Conservation (phyloP, 2,888 invertebrate species). For the Chaetoderma sp. region DNA sequence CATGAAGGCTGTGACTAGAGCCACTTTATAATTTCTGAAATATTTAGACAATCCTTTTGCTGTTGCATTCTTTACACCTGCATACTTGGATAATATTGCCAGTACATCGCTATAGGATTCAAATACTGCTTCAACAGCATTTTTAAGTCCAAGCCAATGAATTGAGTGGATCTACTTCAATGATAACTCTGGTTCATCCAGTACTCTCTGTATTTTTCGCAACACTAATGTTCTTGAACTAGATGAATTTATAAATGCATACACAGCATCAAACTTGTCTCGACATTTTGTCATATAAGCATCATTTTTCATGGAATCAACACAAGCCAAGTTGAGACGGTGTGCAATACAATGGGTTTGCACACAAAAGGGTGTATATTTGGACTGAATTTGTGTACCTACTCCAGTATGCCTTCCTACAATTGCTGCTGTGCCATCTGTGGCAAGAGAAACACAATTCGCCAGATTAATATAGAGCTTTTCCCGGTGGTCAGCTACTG, state of each 20-base stretch:
- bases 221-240: slow-evolving; percentile 19
- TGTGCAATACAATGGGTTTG: too few relatives aligned
- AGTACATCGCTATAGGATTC: slow-evolving; percentile 26
- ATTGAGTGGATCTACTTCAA: slow-evolving; percentile 35
- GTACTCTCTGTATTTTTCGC: slow-evolving; percentile 28
- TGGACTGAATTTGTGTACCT: too few relatives aligned
- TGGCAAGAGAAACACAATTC: slow-evolving; percentile 27
- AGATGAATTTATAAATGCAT: slow-evolving; percentile 31
- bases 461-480: slow-evolving; percentile 5
- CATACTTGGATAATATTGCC: slow-evolving; percentile 25
- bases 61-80: slow-evolving; percentile 20
- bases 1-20: neutral
- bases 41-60: neutral
- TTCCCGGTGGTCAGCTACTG: neutral
- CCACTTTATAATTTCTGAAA: neutral
- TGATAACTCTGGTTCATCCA: slow-evolving; percentile 30
- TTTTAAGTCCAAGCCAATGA: slow-evolving; percentile 31
- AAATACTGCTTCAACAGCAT: slow-evolving; percentile 34
- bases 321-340: slow-evolving; percentile 31
- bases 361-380: too few relatives aligned
- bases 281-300: slow-evolving; percentile 26
- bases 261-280: slow-evolving; percentile 31
- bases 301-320: slow-evolving; percentile 33
- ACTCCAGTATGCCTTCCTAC: too few relatives aligned
- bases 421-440: too few relatives aligned